Evolutionary conservation across 2,888 invertebrate species (phyloP).

Genomic region (Copidosoma aretas): DNA sequence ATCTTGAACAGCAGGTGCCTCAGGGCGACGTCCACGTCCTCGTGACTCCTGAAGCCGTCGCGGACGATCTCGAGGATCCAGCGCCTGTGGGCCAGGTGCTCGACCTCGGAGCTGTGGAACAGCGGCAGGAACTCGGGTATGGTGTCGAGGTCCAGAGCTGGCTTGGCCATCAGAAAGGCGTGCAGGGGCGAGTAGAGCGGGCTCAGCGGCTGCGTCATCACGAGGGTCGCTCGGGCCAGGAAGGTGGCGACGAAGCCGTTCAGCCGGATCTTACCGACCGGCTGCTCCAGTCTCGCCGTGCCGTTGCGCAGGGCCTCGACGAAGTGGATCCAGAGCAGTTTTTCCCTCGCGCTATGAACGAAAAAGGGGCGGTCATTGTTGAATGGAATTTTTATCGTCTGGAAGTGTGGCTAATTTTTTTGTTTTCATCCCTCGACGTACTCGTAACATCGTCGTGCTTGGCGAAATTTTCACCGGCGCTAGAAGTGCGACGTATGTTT

Average conservation of each 20-base stretch:
- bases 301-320: constrained; percentile 74
- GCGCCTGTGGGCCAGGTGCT: constrained; percentile 71
- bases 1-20: constrained; percentile 80
- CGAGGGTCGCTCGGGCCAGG: constrained; percentile 73
- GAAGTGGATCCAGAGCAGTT: constrained; percentile 72
- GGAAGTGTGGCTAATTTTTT: too few species aligned
- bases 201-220: constrained; percentile 77
- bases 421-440: too few species aligned
- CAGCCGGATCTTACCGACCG: constrained; percentile 56
- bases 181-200: constrained; percentile 81
- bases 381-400: too few species aligned
- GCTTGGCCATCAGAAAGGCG: constrained; percentile 79
- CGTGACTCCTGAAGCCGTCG: constrained; percentile 77
- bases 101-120: constrained; percentile 79
- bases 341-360: constrained; percentile 69
- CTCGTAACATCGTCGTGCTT: too few species aligned
- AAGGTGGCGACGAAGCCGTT: constrained; percentile 73
- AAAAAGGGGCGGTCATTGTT: too few species aligned
- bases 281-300: constrained; percentile 54
- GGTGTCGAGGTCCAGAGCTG: constrained; percentile 75
- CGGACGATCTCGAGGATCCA: constrained; percentile 81
- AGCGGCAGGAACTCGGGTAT: constrained; percentile 90
- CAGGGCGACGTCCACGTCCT: constrained; percentile 77
- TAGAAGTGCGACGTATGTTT: too few species aligned
- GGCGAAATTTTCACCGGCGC: too few species aligned